Base-by-base conservation (phyloP, 2,888 invertebrate species). In the Alcis repandata region DNA sequence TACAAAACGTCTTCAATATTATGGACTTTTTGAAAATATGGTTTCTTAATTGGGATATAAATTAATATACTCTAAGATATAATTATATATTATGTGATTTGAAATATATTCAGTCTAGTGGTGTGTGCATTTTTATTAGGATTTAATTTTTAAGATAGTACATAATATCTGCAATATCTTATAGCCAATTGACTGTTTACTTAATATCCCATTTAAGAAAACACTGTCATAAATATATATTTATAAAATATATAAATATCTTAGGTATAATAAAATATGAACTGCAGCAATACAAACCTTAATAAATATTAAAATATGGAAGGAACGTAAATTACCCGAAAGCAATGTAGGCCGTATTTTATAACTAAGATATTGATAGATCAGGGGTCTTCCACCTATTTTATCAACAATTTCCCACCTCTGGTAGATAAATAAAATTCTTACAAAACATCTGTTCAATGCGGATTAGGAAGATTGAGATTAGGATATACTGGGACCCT, bases 271-370 rank as follows among this genome's bases (percentile, higher is more conserved):
- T 70, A 71, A 68, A 63, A 65, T 70, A 65, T 67, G 67, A 70
- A 69, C 43, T 48, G 60, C 59, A 62, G 71, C 69, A 72, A 74
- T 72, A 76, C 74, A 79, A 72, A 77, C 57, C 49, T 69, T 67
- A 58, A 70, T 71, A 76, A 73, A 76, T 77, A 63, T 76, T 76
- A 72, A 78, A 77, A 80, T 70, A 71, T 77, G 75, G 77, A 79
- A 78, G 76, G 74, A 77, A 79, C 67, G 72, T 71, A 80, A 79
- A 73, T 73, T 70, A 68, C 76, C 72, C 76, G 72, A 79, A 80
- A 72, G 66, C 68, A 72, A 71, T 68, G 53, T 71, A 68, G 71
- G 73, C 71, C 73, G 71, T 68, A 69, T 65, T 58, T 57, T 51
- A 68, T 68, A 54, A 59, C 38, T 64, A 63, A 57, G 38, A 56